Evolutionary conservation across 1,140 invertebrate genomes (phyloP), one percentile per base, ranked within the genome.

Genomic region (Adoxophyes honmai): DNA sequence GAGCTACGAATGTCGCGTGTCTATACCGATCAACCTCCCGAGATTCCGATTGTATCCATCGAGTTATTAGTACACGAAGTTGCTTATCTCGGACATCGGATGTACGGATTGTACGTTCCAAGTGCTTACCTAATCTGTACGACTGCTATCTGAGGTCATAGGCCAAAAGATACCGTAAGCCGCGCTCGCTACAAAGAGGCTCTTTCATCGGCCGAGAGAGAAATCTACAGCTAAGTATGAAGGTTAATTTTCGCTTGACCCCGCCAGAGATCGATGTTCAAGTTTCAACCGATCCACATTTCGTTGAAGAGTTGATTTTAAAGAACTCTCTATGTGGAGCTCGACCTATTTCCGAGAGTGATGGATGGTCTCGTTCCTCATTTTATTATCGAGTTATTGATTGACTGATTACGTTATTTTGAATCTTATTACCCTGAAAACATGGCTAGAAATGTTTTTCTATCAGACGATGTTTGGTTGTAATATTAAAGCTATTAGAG

Each of bases 131-230:
- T 77, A 73, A 79, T 76, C 72, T 79, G 48, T 70, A 63, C 60
- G 55, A 51, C 60, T 64, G 60, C 59, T 79, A 79, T 77, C 77
- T 77, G 51, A 60, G 75, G 73, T 77, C 75, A 69, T 64, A 78
- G 77, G 75, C 73, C 73, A 73, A 48, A 36, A 66, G 75, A 75
- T 80, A 78, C 71, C 77, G 75, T 78, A 75, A 80, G 64, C 60
- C 60, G 52, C 60, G 52, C 48, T 62, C 35, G 60, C 34, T 52
- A 48, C 51, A 52, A 52, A 52, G 51, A 35, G 9, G n/a, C n/a
- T 54, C 15, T 51, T 57, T n/a, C 28, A 59, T 4, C 51, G 13
- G 44, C 48, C 55, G 59, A 66, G 58, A 65, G 5, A 65, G 53
- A 34, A 53, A 54, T 60, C 58, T 70, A 63, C 52, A 38, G 0